Evolutionary conservation across 1,140 invertebrate species (phyloP), one percentile per base, ranked within the genome.

Genomic region (Trichoplusia ni): DNA sequence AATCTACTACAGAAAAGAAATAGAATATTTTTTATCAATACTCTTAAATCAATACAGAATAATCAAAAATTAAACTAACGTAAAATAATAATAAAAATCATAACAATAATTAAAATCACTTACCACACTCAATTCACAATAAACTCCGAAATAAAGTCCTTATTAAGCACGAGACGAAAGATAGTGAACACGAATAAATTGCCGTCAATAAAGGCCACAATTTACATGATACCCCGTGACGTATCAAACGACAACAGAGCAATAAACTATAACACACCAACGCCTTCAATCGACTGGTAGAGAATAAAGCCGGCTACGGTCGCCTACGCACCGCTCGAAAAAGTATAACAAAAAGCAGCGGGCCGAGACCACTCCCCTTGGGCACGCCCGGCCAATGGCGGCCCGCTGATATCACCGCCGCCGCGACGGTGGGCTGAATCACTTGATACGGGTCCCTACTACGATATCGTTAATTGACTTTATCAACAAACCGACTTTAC

Each of bases 391-490:
- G 71, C 87, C 87, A 90, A 90, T 88, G 54, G 77, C 77, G 54
- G 64, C 35, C 61, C 77, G 47, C 29, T 69, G 72, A 82, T 79
- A 75, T 69, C 67, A 61, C 78, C 73, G 73, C 78, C 69, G 76
- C 63, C 71, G 64, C 75, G 82, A 81, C 78, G 82, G 87, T 88
- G 84, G 84, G 85, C 81, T 68, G 65, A 77, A 79, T 86, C 80
- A 78, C 67, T 81, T 82, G 84, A 88, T 88, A 86, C 82, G 75
- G 82, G 83, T 81, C 82, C 78, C 84, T 81, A 79, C 85, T 88
- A 84, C 86, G 87, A 90, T 89, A 89, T 80, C 74, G 83, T 84
- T 90, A 90, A 90, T 90, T 90, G 87, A 87, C 86, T 89, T 89
- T 90, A 90, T 90, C 87, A 90, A 90, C 87, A 90, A 86, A 88